Conservation (phyloP, 2,797 vertebrate species). For the Spinibarbus caldwelli region DNA sequence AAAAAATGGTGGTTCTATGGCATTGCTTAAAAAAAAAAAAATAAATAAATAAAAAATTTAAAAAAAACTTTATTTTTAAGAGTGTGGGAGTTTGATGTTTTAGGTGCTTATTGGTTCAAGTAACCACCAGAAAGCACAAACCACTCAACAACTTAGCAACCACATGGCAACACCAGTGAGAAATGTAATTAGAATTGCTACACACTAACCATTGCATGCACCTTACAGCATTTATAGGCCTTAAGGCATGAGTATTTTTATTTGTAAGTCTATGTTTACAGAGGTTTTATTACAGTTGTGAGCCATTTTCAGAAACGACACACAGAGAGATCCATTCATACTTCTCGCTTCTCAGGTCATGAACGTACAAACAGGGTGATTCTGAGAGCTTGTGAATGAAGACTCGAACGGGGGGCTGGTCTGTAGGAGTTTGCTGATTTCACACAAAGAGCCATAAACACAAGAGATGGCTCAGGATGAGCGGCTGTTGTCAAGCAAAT, state of each 20-base stretch:
- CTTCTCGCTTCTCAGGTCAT: conserved; percentile 60
- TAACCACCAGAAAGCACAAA: background rate
- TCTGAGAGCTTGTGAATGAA: conserved; percentile 48
- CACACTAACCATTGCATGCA: background rate
- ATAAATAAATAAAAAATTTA: too few relatives aligned
- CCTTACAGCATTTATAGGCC: background rate
- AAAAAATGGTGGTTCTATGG: background rate
- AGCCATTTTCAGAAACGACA: background rate
- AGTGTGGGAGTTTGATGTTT: background rate
- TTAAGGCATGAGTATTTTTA: background rate
- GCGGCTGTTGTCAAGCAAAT: conserved; percentile 64
- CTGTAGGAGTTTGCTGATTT: conserved; percentile 65
- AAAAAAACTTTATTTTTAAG: background rate
- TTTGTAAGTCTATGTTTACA: background rate
- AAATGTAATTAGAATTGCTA: background rate
- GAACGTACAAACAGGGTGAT: conserved; percentile 61
- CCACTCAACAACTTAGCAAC: background rate
- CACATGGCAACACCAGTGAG: background rate
- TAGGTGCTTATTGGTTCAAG: background rate
- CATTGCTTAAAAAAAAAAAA: background rate
- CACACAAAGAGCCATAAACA: conserved; percentile 65
- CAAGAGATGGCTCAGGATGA: conserved; percentile 65
- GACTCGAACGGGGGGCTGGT: conserved; percentile 56
- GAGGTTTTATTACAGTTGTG: background rate
- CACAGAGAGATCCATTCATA: conserved; percentile 13